Base-by-base conservation (phyloP, 2,113 vertebrate genomes). In the Calidris pugnax region DNA sequence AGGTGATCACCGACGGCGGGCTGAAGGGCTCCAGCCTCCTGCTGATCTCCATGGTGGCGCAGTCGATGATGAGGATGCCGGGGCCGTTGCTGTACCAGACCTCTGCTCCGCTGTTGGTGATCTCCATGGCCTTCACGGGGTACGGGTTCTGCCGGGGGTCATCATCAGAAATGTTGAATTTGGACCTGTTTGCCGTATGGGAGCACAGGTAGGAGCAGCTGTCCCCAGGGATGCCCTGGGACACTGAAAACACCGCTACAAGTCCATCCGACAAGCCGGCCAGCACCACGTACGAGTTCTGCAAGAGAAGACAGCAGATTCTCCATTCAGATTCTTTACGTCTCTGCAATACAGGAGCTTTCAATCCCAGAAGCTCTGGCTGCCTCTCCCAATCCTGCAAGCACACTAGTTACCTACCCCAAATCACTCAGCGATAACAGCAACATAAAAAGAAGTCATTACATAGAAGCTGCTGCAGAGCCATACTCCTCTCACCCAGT, bases 11-110 rank as follows among this genome's bases (percentile, higher is more conserved):
- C 0, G 99, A 99, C 0, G 99, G 99, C 0, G 98, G 93, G 2
- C 28, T 39, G 74, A 98, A 99, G 39, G 99, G 98, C 48, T 99
- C 99, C 73, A 99, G 97, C 57, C 99, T 98, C 35, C 97, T 95
- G 85, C 98, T 90, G 30, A 99, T 98, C 59, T 98, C 97, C 94
- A 99, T 98, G 17, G 93, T 82, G 7, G 84, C 10, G 6, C 98
- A 98, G 97, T 99, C 97, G 0, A 99, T 94, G 77, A 99, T 74
- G 20, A 99, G 98, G 63, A 99, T 39, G 19, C 99, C 99, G 0
- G 99, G 99, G 13, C 99, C 99, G 0, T 99, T 99, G 97, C 99
- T 98, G 98, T 99, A 99, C 99, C 99, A 99, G 62, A 99, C 97
- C 98, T 99, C 99, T 0, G 98, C 97, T 6, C 99, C 99, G 0